phyloP scores from a whole-genome alignment of 1,140 invertebrate genomes.

The Solenopsis fugax region DNA sequence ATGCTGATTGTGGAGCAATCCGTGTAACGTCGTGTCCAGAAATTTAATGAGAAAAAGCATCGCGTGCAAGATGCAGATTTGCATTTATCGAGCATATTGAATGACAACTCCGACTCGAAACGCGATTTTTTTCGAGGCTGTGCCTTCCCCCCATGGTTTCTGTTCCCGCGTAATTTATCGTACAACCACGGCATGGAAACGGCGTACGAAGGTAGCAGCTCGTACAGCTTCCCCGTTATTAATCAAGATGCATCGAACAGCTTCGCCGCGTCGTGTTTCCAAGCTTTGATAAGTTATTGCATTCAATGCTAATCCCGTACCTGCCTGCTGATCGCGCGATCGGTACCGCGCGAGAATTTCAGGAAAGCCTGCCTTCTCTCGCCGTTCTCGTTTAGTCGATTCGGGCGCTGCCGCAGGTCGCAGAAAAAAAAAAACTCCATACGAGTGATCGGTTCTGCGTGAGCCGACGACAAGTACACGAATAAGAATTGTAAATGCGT shows the following conservation, averaged over 20 bases:
- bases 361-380: slow-evolving; percentile 42
- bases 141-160: slow-evolving; percentile 35
- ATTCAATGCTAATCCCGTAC: slow-evolving; percentile 80
- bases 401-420: slow-evolving; percentile 21
- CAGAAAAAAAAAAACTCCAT: background rate
- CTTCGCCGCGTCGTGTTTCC: slow-evolving; percentile 68
- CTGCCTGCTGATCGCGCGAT: slow-evolving; percentile 57
- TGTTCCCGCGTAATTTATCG: slow-evolving; percentile 75
- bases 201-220: slow-evolving; percentile 67
- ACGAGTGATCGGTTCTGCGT: slow-evolving; percentile 34
- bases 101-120: slow-evolving; percentile 37
- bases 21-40: background rate
- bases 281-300: slow-evolving; percentile 79
- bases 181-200: slow-evolving; percentile 63
- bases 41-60: slow-evolving; percentile 23
- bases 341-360: slow-evolving; percentile 52
- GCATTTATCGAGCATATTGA: slow-evolving; percentile 3
- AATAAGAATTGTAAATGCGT: slow-evolving; percentile 56
- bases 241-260: slow-evolving; percentile 79
- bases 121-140: slow-evolving; percentile 22
- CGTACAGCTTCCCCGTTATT: slow-evolving; percentile 80
- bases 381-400: slow-evolving; percentile 56
- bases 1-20: background rate
- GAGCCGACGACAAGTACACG: slow-evolving; percentile 51
- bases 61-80: slow-evolving; percentile 9